Percentiles rank a stretch among this genome's conserved stretches.
Conservation (phyloP, 2,797 vertebrate genomes). For the Pantherophis alleghaniensis region DNA sequence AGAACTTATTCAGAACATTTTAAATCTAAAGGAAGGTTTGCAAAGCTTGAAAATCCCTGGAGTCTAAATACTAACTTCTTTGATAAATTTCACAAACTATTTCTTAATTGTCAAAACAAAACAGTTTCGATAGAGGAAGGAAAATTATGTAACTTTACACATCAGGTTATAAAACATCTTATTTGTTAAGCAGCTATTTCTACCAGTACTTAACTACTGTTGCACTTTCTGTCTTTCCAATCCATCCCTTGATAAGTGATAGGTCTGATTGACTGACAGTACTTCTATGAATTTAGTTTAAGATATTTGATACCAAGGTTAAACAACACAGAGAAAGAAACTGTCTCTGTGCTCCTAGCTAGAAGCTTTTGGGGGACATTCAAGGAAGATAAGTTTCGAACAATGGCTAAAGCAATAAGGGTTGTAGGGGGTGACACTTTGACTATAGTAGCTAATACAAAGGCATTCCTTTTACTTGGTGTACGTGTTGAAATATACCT, state of each 20-base stretch:
- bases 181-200: neutral
- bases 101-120: neutral
- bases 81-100: neutral
- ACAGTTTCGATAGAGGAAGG: neutral
- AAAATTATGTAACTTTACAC: neutral
- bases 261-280: neutral
- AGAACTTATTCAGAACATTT: neutral
- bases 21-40: neutral
- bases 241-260: neutral
- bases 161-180: neutral
- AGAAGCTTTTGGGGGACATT: neutral
- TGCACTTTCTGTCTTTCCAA: neutral
- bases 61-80: neutral
- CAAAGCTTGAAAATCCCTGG: conserved; percentile 2
- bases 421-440: neutral
- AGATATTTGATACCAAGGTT: neutral
- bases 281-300: neutral
- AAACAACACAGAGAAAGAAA: neutral
- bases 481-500: neutral
- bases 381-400: neutral
- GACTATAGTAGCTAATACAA: neutral
- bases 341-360: neutral
- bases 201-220: neutral
- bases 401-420: neutral
- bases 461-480: neutral